phyloP scores from a whole-genome alignment of 2,797 vertebrate genomes.

The Rhinatrema bivittatum region DNA sequence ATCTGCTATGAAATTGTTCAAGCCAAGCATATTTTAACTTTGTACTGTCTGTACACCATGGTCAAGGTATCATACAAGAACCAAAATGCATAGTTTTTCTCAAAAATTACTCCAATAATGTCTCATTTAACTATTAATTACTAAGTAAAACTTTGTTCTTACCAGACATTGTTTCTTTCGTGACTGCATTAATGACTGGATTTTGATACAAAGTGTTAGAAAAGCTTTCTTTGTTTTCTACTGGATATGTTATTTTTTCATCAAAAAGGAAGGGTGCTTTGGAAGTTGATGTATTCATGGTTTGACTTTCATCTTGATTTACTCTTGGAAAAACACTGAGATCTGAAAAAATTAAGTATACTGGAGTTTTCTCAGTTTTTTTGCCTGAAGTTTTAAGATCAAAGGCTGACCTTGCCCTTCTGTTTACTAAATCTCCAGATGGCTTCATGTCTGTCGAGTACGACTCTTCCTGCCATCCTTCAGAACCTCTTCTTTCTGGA shows the following conservation, averaged over 20 bases:
- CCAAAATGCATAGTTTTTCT: too few relatives aligned
- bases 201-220: conserved; percentile 23
- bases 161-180: conserved; percentile 18
- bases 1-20: too few relatives aligned
- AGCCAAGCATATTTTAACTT: too few relatives aligned
- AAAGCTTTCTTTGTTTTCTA: conserved; percentile 34
- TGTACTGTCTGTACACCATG: too few relatives aligned
- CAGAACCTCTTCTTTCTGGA: conserved; percentile 37
- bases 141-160: too few relatives aligned
- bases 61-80: too few relatives aligned
- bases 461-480: conserved; percentile 42
- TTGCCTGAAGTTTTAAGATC: conserved; percentile 49
- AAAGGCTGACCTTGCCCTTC: conserved; percentile 51
- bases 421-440: conserved; percentile 43
- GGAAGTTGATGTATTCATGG: conserved; percentile 25
- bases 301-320: conserved; percentile 43
- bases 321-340: conserved; percentile 33
- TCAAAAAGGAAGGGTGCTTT: conserved; percentile 33
- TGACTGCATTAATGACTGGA: conserved; percentile 6
- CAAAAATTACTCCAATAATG: too few relatives aligned
- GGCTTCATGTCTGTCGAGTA: conserved; percentile 35
- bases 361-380: conserved; percentile 47
- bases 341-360: conserved; percentile 31
- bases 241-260: conserved; percentile 18
- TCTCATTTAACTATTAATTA: too few relatives aligned